Conservation (phyloP, 2,113 vertebrate genomes). For the Cacatua alba region DNA sequence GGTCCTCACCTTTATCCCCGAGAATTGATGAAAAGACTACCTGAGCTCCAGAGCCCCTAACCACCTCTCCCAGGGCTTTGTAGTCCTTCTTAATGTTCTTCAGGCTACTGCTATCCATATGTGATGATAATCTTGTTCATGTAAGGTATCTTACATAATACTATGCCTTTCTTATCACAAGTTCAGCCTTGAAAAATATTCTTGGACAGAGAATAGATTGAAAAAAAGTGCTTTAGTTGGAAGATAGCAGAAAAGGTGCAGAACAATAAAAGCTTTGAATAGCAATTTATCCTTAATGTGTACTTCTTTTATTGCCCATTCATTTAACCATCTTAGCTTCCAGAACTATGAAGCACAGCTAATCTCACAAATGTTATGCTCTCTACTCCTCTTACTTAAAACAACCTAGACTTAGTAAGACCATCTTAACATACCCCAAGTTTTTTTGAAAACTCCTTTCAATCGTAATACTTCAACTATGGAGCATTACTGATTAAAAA, state of each 20-base stretch:
- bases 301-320: neutral
- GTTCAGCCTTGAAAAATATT: neutral
- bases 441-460: neutral
- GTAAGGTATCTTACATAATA: neutral
- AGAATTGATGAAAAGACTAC: no score
- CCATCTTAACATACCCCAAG: neutral
- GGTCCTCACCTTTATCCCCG: no score
- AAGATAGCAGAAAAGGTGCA: neutral
- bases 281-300: neutral
- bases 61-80: no score
- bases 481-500: neutral
- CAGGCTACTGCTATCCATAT: no score
- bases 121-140: neutral
- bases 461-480: neutral
- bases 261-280: neutral
- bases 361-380: rapidly evolving
- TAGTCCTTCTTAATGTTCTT: no score
- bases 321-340: neutral
- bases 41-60: no score
- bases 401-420: neutral
- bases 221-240: neutral
- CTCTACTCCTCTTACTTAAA: neutral
- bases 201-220: neutral
- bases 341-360: neutral
- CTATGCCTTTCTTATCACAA: neutral